A percentile compares a stretch with the other conserved stretches of the same genome.
These are phyloP conservation scores for Podocnemis expansa DNA, from an alignment of 2,113 vertebrate genomes.

Conservation along the genomic window DNA sequence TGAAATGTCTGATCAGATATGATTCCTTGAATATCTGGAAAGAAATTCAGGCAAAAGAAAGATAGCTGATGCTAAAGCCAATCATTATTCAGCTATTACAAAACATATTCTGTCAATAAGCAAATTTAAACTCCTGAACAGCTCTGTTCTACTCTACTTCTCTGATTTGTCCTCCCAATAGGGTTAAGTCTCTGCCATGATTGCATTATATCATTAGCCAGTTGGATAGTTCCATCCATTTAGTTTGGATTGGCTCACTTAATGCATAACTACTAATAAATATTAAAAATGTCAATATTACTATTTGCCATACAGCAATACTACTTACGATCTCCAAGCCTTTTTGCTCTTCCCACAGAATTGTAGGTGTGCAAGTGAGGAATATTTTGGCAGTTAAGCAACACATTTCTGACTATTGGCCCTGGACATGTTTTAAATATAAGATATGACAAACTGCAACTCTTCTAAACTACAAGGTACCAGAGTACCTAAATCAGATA, in stretches of 20 bases:
- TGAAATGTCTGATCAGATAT: neutral
- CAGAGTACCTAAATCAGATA: neutral
- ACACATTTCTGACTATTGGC: slow-evolving; percentile 8
- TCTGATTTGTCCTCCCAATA: neutral
- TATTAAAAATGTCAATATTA: neutral
- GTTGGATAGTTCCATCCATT: neutral
- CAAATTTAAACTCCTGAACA: neutral
- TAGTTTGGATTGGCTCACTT: slow-evolving; percentile 14
- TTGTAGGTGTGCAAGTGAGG: slow-evolving; percentile 48
- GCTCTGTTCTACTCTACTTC: neutral
- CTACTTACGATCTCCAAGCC: neutral
- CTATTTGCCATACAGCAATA: slow-evolving; percentile 18
- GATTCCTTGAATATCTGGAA: neutral
- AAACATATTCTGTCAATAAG: neutral
- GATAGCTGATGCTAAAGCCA: too few relatives aligned
- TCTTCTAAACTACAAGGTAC: neutral
- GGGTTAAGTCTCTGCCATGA: neutral
- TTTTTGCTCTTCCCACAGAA: slow-evolving; percentile 27
- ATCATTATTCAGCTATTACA: neutral
- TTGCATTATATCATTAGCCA: neutral
- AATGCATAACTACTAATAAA: neutral
- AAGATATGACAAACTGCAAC: neutral
- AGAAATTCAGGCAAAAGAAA: neutral
- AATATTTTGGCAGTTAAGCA: slow-evolving; percentile 1
- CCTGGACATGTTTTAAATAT: slow-evolving; percentile 10